Conservation (phyloP, 2,888 invertebrate species). For the Nymphalis urticae region DNA sequence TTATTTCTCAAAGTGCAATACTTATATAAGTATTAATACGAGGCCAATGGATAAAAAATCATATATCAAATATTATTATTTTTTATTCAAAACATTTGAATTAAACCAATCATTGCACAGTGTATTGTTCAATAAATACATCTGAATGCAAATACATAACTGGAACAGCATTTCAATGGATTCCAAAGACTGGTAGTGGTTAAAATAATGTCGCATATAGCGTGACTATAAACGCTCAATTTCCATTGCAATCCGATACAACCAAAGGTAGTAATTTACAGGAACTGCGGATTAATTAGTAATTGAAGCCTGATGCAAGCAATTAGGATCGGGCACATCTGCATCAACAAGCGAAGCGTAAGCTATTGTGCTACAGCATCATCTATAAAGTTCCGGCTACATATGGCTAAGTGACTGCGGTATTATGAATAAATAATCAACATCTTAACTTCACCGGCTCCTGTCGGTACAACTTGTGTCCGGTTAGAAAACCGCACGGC, state of each 20-base stretch:
- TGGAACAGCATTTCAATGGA: background rate
- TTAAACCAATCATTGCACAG: too few species aligned
- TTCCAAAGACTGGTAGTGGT: background rate
- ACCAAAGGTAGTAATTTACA: slow-evolving; percentile 7
- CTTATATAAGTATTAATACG: too few species aligned
- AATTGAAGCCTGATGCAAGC: slow-evolving; percentile 7
- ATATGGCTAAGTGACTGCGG: too few species aligned
- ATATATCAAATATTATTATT: too few species aligned
- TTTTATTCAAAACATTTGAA: too few species aligned
- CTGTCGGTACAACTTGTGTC: too few species aligned
- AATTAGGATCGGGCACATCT: background rate
- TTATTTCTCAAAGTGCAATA: too few species aligned
- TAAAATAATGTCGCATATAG: background rate
- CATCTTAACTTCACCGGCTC: too few species aligned
- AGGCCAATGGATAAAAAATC: too few species aligned
- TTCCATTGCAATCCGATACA: slow-evolving; percentile 6
- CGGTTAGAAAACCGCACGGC: too few species aligned
- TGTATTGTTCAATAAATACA: background rate
- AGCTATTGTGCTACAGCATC: background rate
- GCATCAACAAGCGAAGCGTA: background rate
- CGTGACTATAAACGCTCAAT: background rate
- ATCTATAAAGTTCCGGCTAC: background rate
- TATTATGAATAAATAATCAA: too few species aligned
- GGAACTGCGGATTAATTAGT: slow-evolving; percentile 22
- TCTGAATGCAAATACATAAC: background rate